These are phyloP conservation scores for Andrena minutula DNA, from an alignment of 2,888 invertebrate genomes.

Conservation along the genomic window DNA sequence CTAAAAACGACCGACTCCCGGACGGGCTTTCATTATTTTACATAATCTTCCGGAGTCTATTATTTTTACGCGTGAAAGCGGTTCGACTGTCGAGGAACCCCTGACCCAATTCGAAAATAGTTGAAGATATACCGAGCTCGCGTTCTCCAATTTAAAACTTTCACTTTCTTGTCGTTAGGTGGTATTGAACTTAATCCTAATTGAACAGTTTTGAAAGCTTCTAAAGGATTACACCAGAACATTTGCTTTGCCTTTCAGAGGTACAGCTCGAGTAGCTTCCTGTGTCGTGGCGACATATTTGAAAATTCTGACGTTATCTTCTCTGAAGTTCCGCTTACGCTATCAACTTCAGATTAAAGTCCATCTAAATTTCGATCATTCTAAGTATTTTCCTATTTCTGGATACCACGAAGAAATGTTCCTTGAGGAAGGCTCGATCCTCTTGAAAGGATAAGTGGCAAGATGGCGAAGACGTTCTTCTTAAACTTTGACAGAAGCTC, in stretches of 20 bases:
- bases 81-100: not conserved
- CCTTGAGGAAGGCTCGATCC: no score
- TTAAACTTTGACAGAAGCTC: no score
- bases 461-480: no score
- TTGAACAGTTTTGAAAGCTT: not conserved
- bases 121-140: not conserved
- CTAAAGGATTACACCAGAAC: not conserved
- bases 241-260: not conserved
- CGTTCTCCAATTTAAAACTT: not conserved
- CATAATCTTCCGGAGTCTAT: constrained; percentile 8
- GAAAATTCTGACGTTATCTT: no score
- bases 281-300: no score
- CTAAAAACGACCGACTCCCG: not conserved
- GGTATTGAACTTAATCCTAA: not conserved
- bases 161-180: not conserved
- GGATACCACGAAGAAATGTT: no score
- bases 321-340: no score
- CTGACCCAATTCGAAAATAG: constrained; percentile 4
- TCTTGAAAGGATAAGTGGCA: no score
- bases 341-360: no score
- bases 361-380: no score
- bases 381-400: no score
- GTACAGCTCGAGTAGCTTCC: not conserved
- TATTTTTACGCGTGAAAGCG: constrained; percentile 11
- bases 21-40: constrained; percentile 8